Evolutionary conservation across 2,888 invertebrate genomes (phyloP), one percentile per base, ranked within the genome.

Genomic region (Parochlus steinenii): DNA sequence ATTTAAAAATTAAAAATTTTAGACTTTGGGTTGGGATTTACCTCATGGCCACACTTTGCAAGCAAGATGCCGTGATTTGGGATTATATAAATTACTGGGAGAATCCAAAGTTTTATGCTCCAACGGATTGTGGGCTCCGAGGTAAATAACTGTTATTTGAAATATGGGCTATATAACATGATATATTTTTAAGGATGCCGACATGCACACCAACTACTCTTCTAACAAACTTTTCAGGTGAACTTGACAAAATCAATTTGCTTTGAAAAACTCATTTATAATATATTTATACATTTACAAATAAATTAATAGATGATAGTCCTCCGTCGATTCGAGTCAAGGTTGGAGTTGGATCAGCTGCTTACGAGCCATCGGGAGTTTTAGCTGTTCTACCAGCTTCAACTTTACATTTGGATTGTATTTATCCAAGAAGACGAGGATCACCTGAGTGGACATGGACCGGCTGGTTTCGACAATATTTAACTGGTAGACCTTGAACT

Each of bases 391-490:
- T 71, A 46, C 86, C 86, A 0, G 82, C 80, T 43, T 76, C 75
- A 43, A 79, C 79, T 4, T 61, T 87, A 12, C 74, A 81, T 49
- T 63, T 87, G 40, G 86, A 86, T 55, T 87, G 87, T 52, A 68
- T 86, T 46, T 76, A 78, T 48, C 73, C 75, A 2, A 63, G 81
- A 22, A 64, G 71, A 12, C 62, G 76, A 14, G 86, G 86, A 2
- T 76, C 78, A 41, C 86, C 87, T 1, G 79, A 81, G 48, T 87
- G 87, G 87, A 77, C 75, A 32, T 87, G 86, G 83, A 83, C 83
- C 1, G 76, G 83, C 37, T 74, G 74, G 38, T 68, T 72, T 49
- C 74, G 80, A 44, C 75, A 77, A 52, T 82, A 83, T 56, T 67
- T 69, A 31, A 77, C 81, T 45, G 82, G 83, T 82, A 51, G 55